A percentile compares a stretch with the other conserved stretches of the same genome.
These are phyloP conservation scores for Crypturellus undulatus DNA, from an alignment of 2,113 vertebrate species.

Conservation along the genomic window DNA sequence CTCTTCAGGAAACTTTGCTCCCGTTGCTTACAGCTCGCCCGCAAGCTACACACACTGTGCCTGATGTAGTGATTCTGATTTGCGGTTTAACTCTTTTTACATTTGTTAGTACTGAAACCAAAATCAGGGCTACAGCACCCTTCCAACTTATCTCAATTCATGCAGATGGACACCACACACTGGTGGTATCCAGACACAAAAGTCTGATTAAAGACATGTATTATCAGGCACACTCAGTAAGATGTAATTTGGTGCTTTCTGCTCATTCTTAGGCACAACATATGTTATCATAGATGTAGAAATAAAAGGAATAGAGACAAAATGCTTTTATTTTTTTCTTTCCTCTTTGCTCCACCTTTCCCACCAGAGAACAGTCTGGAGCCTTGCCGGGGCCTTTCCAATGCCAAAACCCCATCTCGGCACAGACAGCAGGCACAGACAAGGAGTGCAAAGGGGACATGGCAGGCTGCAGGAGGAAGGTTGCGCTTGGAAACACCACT, in stretches of 20 bases:
- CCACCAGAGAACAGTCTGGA: background rate
- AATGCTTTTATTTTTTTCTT: background rate
- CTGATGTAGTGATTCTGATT: background rate
- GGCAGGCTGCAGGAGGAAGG: no score
- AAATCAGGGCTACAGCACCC: background rate
- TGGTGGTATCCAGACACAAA: no score
- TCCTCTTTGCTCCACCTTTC: background rate
- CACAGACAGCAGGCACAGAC: background rate
- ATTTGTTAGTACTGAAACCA: background rate
- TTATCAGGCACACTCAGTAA: rapidly evolving
- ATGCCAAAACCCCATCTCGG: background rate
- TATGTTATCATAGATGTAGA: rapidly evolving
- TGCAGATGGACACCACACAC: rapidly evolving
- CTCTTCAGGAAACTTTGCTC: background rate
- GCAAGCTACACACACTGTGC: background rate
- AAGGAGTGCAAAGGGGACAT: background rate
- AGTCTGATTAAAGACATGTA: background rate
- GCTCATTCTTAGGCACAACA: rapidly evolving
- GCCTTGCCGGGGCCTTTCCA: background rate
- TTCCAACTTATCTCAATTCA: rapidly evolving
- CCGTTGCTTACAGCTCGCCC: background rate
- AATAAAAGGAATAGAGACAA: rapidly evolving
- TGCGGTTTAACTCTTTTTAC: background rate
- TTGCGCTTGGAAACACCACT: background rate
- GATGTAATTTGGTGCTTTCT: rapidly evolving